These are phyloP conservation scores for Ochropleura leucogaster DNA, from an alignment of 2,888 invertebrate genomes.

Conservation along the genomic window DNA sequence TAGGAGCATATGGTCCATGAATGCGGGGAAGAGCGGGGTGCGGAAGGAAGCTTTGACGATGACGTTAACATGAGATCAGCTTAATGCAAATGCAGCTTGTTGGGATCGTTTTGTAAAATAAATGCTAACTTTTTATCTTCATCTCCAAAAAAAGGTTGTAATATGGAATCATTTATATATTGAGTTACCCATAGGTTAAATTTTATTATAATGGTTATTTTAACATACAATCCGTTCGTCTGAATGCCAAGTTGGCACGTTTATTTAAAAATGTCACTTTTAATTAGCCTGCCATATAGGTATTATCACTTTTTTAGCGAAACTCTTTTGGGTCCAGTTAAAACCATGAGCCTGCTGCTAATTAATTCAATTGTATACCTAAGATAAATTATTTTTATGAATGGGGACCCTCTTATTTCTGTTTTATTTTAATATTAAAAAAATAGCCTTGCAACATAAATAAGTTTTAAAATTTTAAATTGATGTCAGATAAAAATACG, in stretches of 20 bases:
- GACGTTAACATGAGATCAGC: constrained; percentile 82
- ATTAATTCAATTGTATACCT: background rate
- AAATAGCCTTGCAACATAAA: background rate
- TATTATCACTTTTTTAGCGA: background rate
- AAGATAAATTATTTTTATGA: background rate
- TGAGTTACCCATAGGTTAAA: constrained; percentile 16
- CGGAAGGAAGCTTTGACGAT: constrained; percentile 80
- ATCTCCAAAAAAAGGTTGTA: constrained; percentile 27
- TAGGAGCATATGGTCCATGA: constrained; percentile 20
- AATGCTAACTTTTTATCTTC: constrained; percentile 49
- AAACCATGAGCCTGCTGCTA: background rate
- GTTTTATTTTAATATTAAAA: background rate
- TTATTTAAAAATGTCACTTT: constrained; percentile 8
- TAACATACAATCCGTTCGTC: constrained; percentile 40
- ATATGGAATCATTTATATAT: background rate
- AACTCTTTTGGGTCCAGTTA: background rate
- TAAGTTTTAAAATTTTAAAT: background rate
- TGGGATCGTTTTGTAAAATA: constrained; percentile 63
- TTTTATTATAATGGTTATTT: constrained; percentile 17
- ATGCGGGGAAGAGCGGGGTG: constrained; percentile 50
- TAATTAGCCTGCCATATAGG: background rate
- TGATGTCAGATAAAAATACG: background rate
- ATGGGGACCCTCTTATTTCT: background rate
- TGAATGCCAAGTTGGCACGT: constrained; percentile 29
- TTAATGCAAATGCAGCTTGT: constrained; percentile 71